Evolutionary conservation across 1,140 invertebrate species (phyloP).

Genomic region (Scaptodrosophila lebanonensis): DNA sequence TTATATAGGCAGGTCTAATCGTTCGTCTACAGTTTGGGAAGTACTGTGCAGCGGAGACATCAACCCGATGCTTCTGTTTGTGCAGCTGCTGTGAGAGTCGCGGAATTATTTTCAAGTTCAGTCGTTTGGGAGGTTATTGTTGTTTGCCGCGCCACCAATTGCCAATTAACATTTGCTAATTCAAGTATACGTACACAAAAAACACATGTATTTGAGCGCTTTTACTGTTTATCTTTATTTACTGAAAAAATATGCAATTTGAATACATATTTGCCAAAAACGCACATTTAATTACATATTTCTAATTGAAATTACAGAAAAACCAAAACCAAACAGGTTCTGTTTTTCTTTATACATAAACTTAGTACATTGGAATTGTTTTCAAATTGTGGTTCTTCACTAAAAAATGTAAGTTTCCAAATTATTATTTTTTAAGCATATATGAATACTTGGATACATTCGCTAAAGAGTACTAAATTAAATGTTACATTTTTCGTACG

Average conservation of each 20-base stretch:
- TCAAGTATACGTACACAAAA: background rate
- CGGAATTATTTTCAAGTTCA: background rate
- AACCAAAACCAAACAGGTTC: no score
- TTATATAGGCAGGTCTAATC: no score
- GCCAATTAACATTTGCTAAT: background rate
- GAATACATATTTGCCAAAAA: constrained; percentile 3
- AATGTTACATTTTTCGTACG: background rate
- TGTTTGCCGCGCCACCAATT: background rate
- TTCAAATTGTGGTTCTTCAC: no score
- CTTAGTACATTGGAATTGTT: no score
- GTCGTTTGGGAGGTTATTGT: no score
- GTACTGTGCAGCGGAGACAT: no score
- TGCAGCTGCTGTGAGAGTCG: constrained; percentile 10
- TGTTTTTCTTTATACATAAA: no score
- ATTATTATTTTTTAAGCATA: no score
- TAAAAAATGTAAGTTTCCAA: no score
- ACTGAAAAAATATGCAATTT: constrained; percentile 26
- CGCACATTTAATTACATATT: constrained; percentile 1
- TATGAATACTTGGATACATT: no score
- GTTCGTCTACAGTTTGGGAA: no score
- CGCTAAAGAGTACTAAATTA: background rate
- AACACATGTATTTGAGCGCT: constrained; percentile 5
- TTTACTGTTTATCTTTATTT: constrained; percentile 30
- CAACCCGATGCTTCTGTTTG: constrained; percentile 9
- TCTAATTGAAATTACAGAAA: no score